Percentiles rank a stretch among this genome's conserved stretches.
phyloP scores from a whole-genome alignment of 2,888 invertebrate species.

The Teleogryllus oceanicus region DNA sequence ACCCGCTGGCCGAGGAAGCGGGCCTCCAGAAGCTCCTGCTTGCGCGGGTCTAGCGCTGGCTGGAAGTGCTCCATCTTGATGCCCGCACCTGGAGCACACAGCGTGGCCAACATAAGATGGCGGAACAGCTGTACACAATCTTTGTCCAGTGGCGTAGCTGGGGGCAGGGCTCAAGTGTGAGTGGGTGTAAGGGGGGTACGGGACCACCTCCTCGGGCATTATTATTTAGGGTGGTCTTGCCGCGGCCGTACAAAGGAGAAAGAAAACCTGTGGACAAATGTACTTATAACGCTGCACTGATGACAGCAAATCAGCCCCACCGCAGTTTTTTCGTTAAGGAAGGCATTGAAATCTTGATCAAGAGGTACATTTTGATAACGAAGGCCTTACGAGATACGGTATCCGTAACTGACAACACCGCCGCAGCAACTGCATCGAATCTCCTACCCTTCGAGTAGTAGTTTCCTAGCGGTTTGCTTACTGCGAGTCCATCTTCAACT shows the following conservation, averaged over 20 bases:
- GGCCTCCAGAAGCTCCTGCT: slow-evolving; percentile 97
- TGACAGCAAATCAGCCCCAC: too few relatives aligned
- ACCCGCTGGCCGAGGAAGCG: slow-evolving; percentile 95
- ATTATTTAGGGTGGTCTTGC: not conserved
- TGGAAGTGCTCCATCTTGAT: slow-evolving; percentile 96
- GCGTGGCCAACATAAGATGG: not conserved
- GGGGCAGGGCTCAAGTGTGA: not conserved
- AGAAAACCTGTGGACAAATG: too few relatives aligned
- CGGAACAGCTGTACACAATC: not conserved
- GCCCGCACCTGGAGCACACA: slow-evolving; percentile 28
- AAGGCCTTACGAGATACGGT: too few relatives aligned
- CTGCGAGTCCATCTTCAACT: too few relatives aligned
- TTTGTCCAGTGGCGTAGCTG: not conserved
- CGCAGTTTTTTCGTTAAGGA: too few relatives aligned
- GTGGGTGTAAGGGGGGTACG: not conserved
- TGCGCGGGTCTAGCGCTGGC: slow-evolving; percentile 95
- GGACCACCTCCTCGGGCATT: not conserved
- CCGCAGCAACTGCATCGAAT: too few relatives aligned
- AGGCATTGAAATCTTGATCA: too few relatives aligned
- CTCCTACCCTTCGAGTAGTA: too few relatives aligned
- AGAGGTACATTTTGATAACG: too few relatives aligned
- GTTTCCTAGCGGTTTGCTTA: too few relatives aligned
- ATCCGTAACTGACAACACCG: too few relatives aligned
- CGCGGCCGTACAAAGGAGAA: not conserved
- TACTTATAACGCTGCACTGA: too few relatives aligned